Evolutionary conservation across 2,113 vertebrate species (phyloP), one percentile per base, ranked within the genome.

Genomic region (Urocolius indicus): DNA sequence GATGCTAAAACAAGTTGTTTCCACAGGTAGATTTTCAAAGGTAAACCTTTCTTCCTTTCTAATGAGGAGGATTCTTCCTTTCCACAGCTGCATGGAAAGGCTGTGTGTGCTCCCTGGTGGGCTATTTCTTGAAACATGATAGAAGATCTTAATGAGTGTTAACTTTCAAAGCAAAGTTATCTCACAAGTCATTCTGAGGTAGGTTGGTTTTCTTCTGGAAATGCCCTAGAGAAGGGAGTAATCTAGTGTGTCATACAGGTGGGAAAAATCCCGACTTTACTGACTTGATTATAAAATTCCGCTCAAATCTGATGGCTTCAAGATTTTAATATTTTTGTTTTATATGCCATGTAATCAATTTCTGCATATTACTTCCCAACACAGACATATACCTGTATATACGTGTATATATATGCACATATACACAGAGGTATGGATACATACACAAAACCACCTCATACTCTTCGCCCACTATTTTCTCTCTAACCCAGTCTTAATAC

Each of bases 361-460:
- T 21, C 34, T 18, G 21, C 18, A 27, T 30, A 3, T 59, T 20
- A n/a, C 6, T 41, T 73, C 79, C 57, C 57, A 11, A 13, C 26
- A 41, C 20, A 57, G 30, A 38, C 6, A 22, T 11, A 27, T 15
- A 26, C 51, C 27, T 27, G 27, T 9, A 11, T 27, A 13, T 13
- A 52, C 12, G 9, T 0, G 4, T 10, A 4, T 16, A 4, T 29
- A 11, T 7, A 23, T 16, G 12, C 16, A 30, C 16, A 16, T 54
- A 54, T 29, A 54, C 49, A 41, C 38, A 41, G 38, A 49, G 20
- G 11, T 26, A 9, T 43, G 4, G 48, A 5, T 26, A 22, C 21
- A 16, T 18, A n/a, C 10, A 24, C 6, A 24, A 21, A 46, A 41
- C 38, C 46, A 41, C 9, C 9, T 32, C 21, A 52, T 2, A 6